These are phyloP conservation scores for Nephrotoma guestfalica DNA, from an alignment of 2,888 invertebrate genomes.

Conservation along the genomic window DNA sequence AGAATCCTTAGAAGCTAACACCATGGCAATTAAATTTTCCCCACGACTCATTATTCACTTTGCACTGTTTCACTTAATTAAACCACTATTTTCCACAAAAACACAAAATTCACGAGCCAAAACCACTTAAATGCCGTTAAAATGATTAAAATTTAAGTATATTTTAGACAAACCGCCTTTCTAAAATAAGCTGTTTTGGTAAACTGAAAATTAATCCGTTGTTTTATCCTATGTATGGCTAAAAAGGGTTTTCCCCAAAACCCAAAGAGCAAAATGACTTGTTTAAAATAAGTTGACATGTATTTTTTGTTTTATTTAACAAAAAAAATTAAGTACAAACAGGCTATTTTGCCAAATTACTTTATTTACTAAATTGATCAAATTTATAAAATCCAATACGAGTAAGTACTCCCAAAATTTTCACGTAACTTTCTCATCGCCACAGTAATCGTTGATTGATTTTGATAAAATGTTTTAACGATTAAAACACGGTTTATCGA, in stretches of 20 bases:
- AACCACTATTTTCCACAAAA: neutral
- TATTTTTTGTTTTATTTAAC: neutral
- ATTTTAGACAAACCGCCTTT: neutral
- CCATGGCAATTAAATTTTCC: too few relatives aligned
- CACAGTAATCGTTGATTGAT: too few relatives aligned
- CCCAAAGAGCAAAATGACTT: neutral
- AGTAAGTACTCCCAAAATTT: too few relatives aligned
- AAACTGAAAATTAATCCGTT: neutral
- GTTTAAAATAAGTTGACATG: neutral
- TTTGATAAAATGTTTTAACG: too few relatives aligned
- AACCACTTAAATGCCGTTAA: too few relatives aligned
- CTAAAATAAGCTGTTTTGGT: neutral
- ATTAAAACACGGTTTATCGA: too few relatives aligned
- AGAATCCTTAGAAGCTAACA: too few relatives aligned
- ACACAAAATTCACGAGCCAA: neutral
- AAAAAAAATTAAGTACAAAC: neutral
- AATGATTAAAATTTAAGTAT: neutral
- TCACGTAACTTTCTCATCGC: too few relatives aligned
- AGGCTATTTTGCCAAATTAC: neutral
- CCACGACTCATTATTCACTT: too few relatives aligned
- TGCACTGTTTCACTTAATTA: too few relatives aligned
- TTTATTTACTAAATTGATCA: too few relatives aligned
- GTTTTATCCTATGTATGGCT: neutral
- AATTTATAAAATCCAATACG: too few relatives aligned
- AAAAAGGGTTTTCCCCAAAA: neutral